phyloP scores from a whole-genome alignment of 2,888 invertebrate species.

The Nomada fucata region DNA sequence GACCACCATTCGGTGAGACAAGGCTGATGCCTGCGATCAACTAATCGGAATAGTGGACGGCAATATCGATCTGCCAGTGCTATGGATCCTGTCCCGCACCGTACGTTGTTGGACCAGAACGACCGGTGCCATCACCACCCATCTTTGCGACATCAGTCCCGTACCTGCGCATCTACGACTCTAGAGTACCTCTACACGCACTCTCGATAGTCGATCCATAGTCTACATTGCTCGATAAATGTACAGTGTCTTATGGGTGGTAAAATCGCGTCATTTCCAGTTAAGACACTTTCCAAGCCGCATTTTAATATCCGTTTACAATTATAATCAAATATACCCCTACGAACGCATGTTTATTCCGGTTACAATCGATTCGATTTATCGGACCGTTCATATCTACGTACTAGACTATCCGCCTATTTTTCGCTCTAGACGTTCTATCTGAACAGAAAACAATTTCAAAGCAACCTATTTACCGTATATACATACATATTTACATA shows the following conservation, averaged over 20 bases:
- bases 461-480: not conserved
- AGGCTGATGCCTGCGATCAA: constrained; percentile 73
- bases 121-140: constrained; percentile 67
- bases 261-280: constrained; percentile 63
- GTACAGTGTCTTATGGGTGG: constrained; percentile 61
- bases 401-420: not conserved
- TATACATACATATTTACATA: not conserved
- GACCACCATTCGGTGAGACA: constrained; percentile 79
- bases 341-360: constrained; percentile 32
- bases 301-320: constrained; percentile 15
- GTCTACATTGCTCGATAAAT: constrained; percentile 69
- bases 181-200: constrained; percentile 83
- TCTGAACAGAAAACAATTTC: constrained; percentile 15
- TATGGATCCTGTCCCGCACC: constrained; percentile 72
- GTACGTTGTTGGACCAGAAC: constrained; percentile 70
- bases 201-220: constrained; percentile 82
- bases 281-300: constrained; percentile 52
- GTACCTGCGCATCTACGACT: constrained; percentile 80
- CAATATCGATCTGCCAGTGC: constrained; percentile 72
- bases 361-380: constrained; percentile 20
- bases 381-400: constrained; percentile 14
- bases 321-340: constrained; percentile 28
- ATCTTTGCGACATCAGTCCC: constrained; percentile 74
- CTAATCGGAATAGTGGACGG: constrained; percentile 75
- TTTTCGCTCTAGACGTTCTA: not conserved